A percentile compares a stretch with the other conserved stretches of the same genome.
Conservation (phyloP, 2,797 vertebrate genomes). For the Hozukius guyotensis region DNA sequence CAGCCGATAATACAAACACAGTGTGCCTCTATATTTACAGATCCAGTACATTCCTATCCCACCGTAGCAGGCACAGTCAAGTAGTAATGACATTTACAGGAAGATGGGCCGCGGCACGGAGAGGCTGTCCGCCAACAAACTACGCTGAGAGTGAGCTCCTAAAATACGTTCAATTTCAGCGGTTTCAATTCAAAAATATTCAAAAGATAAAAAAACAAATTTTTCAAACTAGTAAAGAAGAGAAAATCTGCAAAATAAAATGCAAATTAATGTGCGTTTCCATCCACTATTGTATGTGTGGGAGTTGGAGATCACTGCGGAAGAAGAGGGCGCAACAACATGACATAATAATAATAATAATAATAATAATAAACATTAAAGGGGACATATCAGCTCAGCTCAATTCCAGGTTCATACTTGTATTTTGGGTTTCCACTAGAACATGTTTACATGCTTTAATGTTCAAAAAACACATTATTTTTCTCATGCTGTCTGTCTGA, state of each 20-base stretch:
- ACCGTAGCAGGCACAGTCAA: conserved; percentile 72
- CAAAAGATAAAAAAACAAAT: neutral
- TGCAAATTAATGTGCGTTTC: neutral
- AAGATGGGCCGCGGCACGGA: conserved; percentile 29
- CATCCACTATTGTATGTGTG: neutral
- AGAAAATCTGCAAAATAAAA: neutral
- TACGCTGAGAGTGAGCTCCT: neutral
- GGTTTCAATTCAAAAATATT: neutral
- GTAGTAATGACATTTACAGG: conserved; percentile 67
- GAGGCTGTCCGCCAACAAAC: conserved; percentile 13
- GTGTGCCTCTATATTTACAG: conserved; percentile 78
- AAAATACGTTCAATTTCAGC: too few relatives aligned
- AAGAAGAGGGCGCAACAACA: neutral
- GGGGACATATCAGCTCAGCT: neutral
- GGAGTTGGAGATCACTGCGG: neutral
- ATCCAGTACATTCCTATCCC: conserved; percentile 75
- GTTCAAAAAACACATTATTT: neutral
- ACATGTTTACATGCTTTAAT: neutral
- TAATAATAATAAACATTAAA: neutral
- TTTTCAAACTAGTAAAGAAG: neutral
- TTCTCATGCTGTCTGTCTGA: neutral
- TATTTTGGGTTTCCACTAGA: neutral
- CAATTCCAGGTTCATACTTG: neutral
- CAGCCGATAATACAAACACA: conserved; percentile 73
- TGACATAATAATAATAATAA: neutral